A percentile compares a stretch with the other conserved stretches of the same genome.
These are phyloP conservation scores for Aporophyla lueneburgensis DNA, from an alignment of 2,888 invertebrate species.

Conservation along the genomic window DNA sequence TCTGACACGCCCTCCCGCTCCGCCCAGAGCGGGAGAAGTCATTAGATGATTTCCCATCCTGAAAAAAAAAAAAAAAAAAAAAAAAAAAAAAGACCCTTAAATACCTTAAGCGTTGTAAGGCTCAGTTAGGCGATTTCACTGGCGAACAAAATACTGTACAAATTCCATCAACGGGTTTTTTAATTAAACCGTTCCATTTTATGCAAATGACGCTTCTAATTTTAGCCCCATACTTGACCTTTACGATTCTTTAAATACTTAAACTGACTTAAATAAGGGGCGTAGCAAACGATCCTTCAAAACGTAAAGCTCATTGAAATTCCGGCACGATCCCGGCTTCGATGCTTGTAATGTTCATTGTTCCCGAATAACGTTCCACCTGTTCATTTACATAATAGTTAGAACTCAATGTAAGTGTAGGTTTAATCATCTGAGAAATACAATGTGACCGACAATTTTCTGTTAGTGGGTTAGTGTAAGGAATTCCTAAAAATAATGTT, in stretches of 20 bases:
- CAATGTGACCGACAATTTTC: slow-evolving; percentile 25
- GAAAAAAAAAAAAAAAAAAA: too few species aligned
- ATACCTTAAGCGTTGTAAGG: background rate
- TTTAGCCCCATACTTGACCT: slow-evolving; percentile 59
- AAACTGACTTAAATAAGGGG: slow-evolving; percentile 53
- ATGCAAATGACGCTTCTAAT: slow-evolving; percentile 52
- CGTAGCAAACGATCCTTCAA: slow-evolving; percentile 44
- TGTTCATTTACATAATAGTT: slow-evolving; percentile 62
- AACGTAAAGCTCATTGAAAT: slow-evolving; percentile 60
- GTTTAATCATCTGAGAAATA: slow-evolving; percentile 56
- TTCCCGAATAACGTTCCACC: slow-evolving; percentile 42
- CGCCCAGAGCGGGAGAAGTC: too few species aligned
- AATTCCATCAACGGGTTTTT: slow-evolving; percentile 26
- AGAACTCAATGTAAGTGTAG: slow-evolving; percentile 55
- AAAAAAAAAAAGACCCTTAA: too few species aligned
- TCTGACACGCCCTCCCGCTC: too few species aligned
- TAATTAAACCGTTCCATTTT: slow-evolving; percentile 56
- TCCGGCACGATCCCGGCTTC: slow-evolving; percentile 53
- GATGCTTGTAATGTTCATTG: slow-evolving; percentile 55
- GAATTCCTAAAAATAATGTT: background rate
- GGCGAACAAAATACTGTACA: background rate
- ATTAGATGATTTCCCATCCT: too few species aligned
- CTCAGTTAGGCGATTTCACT: background rate
- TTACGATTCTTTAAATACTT: slow-evolving; percentile 63
- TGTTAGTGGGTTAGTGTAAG: slow-evolving; percentile 2